Conservation (phyloP, 2,888 invertebrate genomes). For the Schrankia costaestrigalis region DNA sequence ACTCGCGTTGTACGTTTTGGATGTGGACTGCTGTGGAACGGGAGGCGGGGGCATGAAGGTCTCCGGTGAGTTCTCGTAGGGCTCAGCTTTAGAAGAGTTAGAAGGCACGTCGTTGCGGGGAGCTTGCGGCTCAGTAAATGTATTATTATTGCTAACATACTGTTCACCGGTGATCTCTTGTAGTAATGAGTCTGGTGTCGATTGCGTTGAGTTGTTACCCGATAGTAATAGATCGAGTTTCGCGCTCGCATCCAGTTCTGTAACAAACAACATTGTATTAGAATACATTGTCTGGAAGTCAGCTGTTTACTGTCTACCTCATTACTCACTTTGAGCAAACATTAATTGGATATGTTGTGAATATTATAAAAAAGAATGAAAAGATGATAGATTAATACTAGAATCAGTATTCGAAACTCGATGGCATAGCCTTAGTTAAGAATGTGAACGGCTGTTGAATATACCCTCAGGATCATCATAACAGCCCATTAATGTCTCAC, state of each 20-base stretch:
- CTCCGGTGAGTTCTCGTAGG: conserved; percentile 38
- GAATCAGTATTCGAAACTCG: no score
- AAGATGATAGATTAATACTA: no score
- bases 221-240: conserved; percentile 65
- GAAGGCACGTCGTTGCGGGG: conserved; percentile 25
- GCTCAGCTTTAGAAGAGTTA: conserved; percentile 28
- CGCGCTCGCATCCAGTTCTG: conserved; percentile 59
- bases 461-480: no score
- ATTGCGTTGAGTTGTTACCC: conserved; percentile 29
- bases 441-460: no score
- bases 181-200: conserved; percentile 45
- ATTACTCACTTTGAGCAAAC: no score
- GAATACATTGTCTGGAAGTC: not conserved
- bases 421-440: no score
- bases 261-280: conserved; percentile 11
- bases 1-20: conserved; percentile 35
- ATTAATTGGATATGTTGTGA: no score
- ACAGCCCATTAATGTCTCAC: no score
- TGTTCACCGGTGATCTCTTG: conserved; percentile 58
- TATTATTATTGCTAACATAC: conserved; percentile 43
- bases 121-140: conserved; percentile 37
- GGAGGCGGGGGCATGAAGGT: conserved; percentile 65
- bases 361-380: no score
- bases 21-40: conserved; percentile 50
- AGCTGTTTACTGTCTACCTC: not conserved